Conservation (phyloP, 2,113 vertebrate species). For the Erythrocebus patas region DNA sequence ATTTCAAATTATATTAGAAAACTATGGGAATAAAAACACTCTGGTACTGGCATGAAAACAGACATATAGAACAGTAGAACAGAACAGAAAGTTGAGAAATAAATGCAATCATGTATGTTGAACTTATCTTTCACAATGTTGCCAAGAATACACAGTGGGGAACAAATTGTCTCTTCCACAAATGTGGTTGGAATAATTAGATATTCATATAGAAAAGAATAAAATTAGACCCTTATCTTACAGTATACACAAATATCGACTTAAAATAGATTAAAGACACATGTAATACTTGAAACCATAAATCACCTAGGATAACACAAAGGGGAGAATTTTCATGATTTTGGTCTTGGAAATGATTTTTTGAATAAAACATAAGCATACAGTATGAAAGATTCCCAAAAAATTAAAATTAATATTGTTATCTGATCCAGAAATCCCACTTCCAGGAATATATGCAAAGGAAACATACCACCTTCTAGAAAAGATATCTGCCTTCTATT, state of each 20-base stretch:
- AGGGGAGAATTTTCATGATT: neutral
- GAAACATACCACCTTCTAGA: too few species aligned
- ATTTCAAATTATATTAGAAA: neutral
- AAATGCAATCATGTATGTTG: neutral
- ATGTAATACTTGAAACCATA: neutral
- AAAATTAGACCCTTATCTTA: neutral
- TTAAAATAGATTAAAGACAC: neutral
- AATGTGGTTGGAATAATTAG: neutral
- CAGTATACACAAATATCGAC: neutral
- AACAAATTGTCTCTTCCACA: neutral
- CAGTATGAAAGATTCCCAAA: neutral
- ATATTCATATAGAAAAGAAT: neutral
- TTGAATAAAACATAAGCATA: neutral
- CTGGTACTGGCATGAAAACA: neutral
- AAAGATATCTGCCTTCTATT: neutral
- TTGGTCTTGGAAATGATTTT: neutral
- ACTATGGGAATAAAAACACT: neutral
- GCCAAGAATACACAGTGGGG: neutral
- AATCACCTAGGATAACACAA: neutral
- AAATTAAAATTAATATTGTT: neutral
- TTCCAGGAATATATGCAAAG: too few species aligned
- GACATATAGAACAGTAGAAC: neutral
- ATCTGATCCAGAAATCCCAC: neutral
- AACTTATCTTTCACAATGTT: neutral
- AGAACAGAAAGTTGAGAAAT: neutral